These are phyloP conservation scores for Aleiodes alternator DNA, from an alignment of 2,888 invertebrate species.

Conservation along the genomic window DNA sequence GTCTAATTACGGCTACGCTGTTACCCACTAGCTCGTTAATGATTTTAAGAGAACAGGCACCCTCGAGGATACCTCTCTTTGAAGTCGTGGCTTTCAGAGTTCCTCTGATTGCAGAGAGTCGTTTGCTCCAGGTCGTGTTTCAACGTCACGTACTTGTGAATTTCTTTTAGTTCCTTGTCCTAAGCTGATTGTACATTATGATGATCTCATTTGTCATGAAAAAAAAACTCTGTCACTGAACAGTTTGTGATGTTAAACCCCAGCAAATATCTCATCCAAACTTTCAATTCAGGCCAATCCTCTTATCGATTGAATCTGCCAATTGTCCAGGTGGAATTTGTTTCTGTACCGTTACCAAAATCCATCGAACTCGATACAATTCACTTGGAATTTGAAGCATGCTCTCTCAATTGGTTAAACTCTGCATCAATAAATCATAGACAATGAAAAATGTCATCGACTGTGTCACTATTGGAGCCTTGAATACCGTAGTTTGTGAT, in stretches of 20 bases:
- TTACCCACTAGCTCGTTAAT: slow-evolving; percentile 25
- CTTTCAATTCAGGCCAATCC: slow-evolving; percentile 28
- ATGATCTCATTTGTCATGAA: neutral
- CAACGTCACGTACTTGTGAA: slow-evolving; percentile 4
- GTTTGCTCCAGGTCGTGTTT: slow-evolving; percentile 9
- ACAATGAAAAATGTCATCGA: slow-evolving; percentile 18
- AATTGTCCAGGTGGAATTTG: slow-evolving; percentile 8
- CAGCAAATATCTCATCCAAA: neutral
- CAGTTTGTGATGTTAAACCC: neutral
- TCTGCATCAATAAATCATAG: slow-evolving; percentile 12
- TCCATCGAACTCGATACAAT: neutral
- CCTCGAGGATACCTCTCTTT: slow-evolving; percentile 28
- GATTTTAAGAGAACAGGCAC: slow-evolving; percentile 14
- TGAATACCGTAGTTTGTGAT: slow-evolving; percentile 55
- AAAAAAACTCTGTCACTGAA: neutral
- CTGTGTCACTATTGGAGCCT: slow-evolving; percentile 24
- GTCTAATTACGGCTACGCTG: slow-evolving; percentile 36
- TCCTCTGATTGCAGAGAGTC: slow-evolving; percentile 21
- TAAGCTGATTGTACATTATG: slow-evolving; percentile 4
- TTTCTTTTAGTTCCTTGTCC: neutral
- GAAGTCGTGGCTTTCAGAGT: slow-evolving; percentile 4
- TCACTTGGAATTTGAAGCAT: neutral
- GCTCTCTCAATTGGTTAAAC: neutral
- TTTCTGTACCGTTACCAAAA: slow-evolving; percentile 18
- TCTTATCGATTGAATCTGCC: slow-evolving; percentile 22